A percentile compares a stretch with the other conserved stretches of the same genome.
Conservation (phyloP, 2,113 vertebrate genomes). For the Eptesicus fuscus region DNA sequence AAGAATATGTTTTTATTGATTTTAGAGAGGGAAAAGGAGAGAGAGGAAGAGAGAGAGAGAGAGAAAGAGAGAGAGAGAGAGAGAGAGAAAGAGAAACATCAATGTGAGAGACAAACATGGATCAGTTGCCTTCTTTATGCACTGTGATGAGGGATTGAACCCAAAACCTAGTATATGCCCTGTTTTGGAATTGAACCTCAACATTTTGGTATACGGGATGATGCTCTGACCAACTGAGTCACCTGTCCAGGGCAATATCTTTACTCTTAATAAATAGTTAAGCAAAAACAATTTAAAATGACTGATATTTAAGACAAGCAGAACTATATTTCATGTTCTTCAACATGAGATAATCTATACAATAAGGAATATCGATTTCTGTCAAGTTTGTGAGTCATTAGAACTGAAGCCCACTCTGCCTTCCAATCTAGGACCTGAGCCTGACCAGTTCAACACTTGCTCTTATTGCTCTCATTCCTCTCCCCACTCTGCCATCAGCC, state of each 20-base stretch:
- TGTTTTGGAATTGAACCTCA: neutral
- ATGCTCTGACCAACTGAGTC: neutral
- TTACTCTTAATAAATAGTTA: conserved; percentile 22
- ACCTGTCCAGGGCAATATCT: neutral
- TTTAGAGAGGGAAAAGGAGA: neutral
- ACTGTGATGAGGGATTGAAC: neutral
- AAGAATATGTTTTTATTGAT: neutral
- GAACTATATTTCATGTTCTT: neutral
- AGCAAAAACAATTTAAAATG: neutral
- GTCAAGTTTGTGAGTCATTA: neutral
- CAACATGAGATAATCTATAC: neutral
- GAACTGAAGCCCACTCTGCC: neutral
- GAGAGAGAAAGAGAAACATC: neutral
- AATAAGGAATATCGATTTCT: neutral
- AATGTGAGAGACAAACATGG: neutral
- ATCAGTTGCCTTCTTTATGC: neutral
- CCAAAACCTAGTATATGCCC: neutral
- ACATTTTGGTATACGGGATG: neutral
- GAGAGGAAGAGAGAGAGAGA: no score
- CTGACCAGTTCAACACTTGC: neutral
- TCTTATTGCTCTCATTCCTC: neutral
- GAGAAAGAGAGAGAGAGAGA: no score
- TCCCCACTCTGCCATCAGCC: neutral
- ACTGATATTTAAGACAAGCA: neutral
- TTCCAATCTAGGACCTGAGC: neutral